phyloP scores from a whole-genome alignment of 2,797 vertebrate genomes.

The Schizothorax lantsangensis region DNA sequence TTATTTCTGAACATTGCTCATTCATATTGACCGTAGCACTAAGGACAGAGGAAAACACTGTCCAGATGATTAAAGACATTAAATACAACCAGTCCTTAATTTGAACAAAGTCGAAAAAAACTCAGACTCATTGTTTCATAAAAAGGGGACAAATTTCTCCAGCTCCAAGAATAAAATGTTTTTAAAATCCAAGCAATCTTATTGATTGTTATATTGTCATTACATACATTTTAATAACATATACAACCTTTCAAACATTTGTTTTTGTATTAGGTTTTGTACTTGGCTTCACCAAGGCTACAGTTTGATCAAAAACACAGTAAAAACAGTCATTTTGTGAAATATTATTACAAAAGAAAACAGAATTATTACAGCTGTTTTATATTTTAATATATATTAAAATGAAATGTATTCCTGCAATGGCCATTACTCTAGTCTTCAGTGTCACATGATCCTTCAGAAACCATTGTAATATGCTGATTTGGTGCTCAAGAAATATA shows the following conservation, averaged over 20 bases:
- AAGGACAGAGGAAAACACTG: not conserved
- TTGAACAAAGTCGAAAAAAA: not conserved
- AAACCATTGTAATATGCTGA: not conserved
- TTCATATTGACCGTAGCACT: not conserved
- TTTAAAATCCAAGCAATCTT: not conserved
- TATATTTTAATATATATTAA: not conserved
- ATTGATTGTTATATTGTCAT: not conserved
- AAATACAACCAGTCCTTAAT: constrained; percentile 1
- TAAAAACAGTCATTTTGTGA: not conserved
- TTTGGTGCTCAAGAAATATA: too few relatives aligned
- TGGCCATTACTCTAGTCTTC: not conserved
- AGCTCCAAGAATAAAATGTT: not conserved
- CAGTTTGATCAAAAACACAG: not conserved
- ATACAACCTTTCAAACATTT: not conserved
- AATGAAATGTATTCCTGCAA: not conserved
- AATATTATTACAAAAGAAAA: not conserved
- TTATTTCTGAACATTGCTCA: not conserved
- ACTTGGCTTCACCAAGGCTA: not conserved
- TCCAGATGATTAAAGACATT: not conserved
- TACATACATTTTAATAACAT: not conserved
- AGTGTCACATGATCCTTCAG: not conserved
- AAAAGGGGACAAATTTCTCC: not conserved
- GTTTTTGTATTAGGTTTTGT: too few relatives aligned
- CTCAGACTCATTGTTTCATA: not conserved
- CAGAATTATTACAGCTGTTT: not conserved